Evolutionary conservation across 2,797 vertebrate genomes (phyloP).

Genomic region (Anabas testudineus): DNA sequence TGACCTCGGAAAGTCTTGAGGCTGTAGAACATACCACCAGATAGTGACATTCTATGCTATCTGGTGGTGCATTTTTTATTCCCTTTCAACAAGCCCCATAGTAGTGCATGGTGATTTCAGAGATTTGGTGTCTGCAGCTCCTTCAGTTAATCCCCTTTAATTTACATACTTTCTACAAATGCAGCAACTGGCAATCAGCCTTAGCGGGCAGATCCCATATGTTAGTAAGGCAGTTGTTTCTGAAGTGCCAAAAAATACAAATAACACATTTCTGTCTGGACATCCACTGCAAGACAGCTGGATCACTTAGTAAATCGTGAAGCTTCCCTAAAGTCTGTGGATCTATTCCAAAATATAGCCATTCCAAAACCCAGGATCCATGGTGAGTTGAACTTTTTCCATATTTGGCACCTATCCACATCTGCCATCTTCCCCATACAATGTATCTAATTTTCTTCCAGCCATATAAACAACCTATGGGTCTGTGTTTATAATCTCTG

Average conservation of each 20-base stretch:
- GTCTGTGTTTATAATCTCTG: not conserved
- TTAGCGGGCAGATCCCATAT: not conserved
- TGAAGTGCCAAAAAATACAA: constrained; percentile 1
- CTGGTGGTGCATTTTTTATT: not conserved
- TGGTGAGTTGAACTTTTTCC: not conserved
- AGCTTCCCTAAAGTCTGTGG: not conserved
- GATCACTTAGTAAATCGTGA: constrained; percentile 2
- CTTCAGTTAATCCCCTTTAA: not conserved
- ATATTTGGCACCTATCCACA: not conserved
- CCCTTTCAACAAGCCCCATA: constrained; percentile 14
- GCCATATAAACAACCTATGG: not conserved
- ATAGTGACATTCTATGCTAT: not conserved
- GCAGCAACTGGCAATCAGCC: not conserved
- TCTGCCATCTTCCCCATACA: not conserved
- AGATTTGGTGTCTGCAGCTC: constrained; percentile 31
- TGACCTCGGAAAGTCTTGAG: constrained; percentile 3
- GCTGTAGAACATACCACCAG: not conserved
- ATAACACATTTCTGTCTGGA: not conserved
- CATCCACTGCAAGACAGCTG: not conserved
- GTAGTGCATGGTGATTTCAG: constrained; percentile 5
- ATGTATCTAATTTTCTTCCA: not conserved
- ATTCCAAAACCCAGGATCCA: not conserved
- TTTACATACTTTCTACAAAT: not conserved
- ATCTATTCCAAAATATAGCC: constrained; percentile 5
- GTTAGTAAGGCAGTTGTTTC: constrained; percentile 12